Percentiles rank a stretch among this genome's conserved stretches.
These are phyloP conservation scores for Carapus acus DNA, from an alignment of 2,797 vertebrate genomes.

Conservation along the genomic window DNA sequence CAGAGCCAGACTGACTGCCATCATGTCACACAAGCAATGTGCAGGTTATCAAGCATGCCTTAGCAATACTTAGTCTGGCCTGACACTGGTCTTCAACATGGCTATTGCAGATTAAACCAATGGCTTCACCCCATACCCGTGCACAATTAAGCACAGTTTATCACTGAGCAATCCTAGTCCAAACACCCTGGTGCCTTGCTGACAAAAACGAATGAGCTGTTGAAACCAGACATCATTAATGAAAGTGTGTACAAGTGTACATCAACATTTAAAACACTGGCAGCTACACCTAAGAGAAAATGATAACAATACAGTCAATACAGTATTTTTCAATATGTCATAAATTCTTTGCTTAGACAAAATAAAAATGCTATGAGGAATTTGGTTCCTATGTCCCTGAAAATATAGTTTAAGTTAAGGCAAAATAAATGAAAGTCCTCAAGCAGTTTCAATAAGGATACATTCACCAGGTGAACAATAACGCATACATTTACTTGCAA, in stretches of 20 bases:
- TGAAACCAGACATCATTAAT: conserved; percentile 20
- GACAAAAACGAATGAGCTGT: conserved; percentile 15
- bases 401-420: conserved; percentile 64
- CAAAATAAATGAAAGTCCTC: conserved; percentile 66
- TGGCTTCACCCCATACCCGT: conserved; percentile 23
- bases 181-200: neutral
- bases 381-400: conserved; percentile 63
- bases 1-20: neutral
- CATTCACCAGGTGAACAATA: conserved; percentile 62
- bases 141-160: conserved; percentile 23
- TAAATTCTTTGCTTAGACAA: conserved; percentile 8
- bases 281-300: conserved; percentile 44
- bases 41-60: conserved; percentile 6
- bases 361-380: conserved; percentile 23
- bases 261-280: conserved; percentile 29
- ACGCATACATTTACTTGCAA: conserved; percentile 49
- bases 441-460: conserved; percentile 62
- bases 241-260: conserved; percentile 35
- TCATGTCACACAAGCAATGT: conserved; percentile 16
- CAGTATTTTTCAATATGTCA: conserved; percentile 38
- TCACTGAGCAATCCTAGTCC: neutral
- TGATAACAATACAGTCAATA: conserved; percentile 24
- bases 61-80: conserved; percentile 17
- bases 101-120: conserved; percentile 25
- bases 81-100: conserved; percentile 15